Conservation (phyloP, 2,888 invertebrate species). For the Periphyllus acericola region DNA sequence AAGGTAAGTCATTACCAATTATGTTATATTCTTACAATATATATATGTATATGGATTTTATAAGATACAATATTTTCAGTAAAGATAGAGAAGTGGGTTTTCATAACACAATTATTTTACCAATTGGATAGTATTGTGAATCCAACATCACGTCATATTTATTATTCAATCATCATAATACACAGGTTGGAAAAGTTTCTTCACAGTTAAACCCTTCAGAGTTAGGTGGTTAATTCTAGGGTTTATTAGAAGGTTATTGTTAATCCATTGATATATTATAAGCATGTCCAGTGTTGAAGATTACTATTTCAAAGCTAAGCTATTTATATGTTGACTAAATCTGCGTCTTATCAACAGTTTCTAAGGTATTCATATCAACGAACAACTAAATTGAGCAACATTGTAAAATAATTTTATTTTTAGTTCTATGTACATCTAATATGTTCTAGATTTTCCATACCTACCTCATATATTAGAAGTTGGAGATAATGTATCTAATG, state of each 20-base stretch:
- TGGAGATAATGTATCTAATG: constrained; percentile 51
- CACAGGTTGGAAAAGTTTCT: constrained; percentile 45
- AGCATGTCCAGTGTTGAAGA: constrained; percentile 47
- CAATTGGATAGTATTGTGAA: constrained; percentile 53
- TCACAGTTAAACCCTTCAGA: constrained; percentile 49
- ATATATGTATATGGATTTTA: constrained; percentile 33
- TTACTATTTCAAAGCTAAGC: constrained; percentile 44
- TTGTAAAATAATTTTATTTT: constrained; percentile 52
- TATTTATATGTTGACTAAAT: constrained; percentile 45
- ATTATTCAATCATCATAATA: constrained; percentile 46
- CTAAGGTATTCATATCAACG: constrained; percentile 53
- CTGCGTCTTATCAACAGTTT: constrained; percentile 37
- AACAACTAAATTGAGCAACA: constrained; percentile 38
- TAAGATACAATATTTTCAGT: constrained; percentile 55
- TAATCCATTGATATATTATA: constrained; percentile 24
- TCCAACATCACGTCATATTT: constrained; percentile 50
- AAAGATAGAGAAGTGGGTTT: constrained; percentile 50
- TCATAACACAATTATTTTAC: constrained; percentile 50
- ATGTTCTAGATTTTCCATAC: constrained; percentile 56
- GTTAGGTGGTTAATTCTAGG: constrained; percentile 56
- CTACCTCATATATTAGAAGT: constrained; percentile 53
- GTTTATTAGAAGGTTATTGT: constrained; percentile 43
- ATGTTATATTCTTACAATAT: not conserved
- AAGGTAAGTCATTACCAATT: constrained; percentile 27
- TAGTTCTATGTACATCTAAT: constrained; percentile 57